Conservation (phyloP, 2,113 vertebrate genomes). For the Rhegmatorhina hoffmannsi region DNA sequence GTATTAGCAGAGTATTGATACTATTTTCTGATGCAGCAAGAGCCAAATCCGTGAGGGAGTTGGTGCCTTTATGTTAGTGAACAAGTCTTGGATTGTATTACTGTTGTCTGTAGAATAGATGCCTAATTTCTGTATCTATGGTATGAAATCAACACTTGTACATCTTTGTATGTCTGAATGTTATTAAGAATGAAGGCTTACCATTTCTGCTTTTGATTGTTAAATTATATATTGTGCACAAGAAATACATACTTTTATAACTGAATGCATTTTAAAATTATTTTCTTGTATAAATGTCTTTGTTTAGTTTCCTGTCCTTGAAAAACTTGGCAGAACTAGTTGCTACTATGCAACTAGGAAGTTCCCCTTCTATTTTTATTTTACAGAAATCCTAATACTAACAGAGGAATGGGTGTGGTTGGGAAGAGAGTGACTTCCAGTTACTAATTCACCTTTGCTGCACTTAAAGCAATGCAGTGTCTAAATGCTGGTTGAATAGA, state of each 20-base stretch:
- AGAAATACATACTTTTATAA: constrained; percentile 60
- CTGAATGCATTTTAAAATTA: not conserved
- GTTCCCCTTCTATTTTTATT: constrained; percentile 32
- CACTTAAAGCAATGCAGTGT: not conserved
- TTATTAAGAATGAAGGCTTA: constrained; percentile 49
- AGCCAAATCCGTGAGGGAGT: not conserved
- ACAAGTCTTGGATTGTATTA: not conserved
- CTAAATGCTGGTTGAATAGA: not conserved
- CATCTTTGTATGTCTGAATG: constrained; percentile 21
- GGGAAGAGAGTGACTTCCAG: not conserved
- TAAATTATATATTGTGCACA: constrained; percentile 48
- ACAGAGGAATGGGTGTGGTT: constrained; percentile 1
- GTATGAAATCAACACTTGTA: constrained; percentile 27
- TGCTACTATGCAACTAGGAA: constrained; percentile 7
- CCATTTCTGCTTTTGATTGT: constrained; percentile 57
- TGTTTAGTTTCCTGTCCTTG: constrained; percentile 30
- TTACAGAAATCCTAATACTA: not conserved
- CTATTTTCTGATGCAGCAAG: not conserved
- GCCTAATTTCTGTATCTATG: not conserved
- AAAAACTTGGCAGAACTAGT: constrained; percentile 42
- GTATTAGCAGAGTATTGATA: not conserved
- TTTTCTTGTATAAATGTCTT: not conserved
- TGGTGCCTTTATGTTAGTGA: not conserved
- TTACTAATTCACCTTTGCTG: not conserved
- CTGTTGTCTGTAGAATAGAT: constrained; percentile 31